These are phyloP conservation scores for Pachyuromys duprasi DNA, from an alignment of 2,797 vertebrate genomes.

Conservation along the genomic window DNA sequence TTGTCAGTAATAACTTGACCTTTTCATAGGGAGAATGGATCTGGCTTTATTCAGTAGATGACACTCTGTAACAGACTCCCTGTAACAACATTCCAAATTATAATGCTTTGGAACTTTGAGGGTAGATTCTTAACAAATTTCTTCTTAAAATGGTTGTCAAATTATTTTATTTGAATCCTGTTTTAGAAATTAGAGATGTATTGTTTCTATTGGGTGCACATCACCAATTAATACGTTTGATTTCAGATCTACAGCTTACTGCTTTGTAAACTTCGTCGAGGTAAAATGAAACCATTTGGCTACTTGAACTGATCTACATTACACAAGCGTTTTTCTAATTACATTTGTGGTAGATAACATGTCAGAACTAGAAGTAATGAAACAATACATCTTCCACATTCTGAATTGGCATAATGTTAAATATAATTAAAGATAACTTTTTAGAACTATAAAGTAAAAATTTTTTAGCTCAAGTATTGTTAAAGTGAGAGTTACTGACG, in stretches of 20 bases:
- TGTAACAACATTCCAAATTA: conserved; percentile 58
- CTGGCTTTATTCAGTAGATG: conserved; percentile 84
- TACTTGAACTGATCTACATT: conserved; percentile 81
- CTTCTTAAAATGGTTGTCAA: conserved; percentile 69
- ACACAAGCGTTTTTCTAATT: conserved; percentile 77
- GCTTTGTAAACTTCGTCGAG: conserved; percentile 82
- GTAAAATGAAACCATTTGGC: conserved; percentile 84
- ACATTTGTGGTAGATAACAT: conserved; percentile 74
- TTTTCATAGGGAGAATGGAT: conserved; percentile 82
- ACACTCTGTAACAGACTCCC: conserved; percentile 74
- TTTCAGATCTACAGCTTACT: conserved; percentile 84
- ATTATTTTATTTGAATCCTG: conserved; percentile 81
- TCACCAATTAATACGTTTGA: conserved; percentile 84
- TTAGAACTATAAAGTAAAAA: conserved; percentile 41
- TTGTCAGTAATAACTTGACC: conserved; percentile 83
- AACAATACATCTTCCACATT: conserved; percentile 74
- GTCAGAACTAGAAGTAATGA: conserved; percentile 75
- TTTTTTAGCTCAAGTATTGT: conserved; percentile 63
- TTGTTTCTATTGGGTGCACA: conserved; percentile 83
- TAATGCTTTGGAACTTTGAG: conserved; percentile 53
- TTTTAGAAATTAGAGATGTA: conserved; percentile 77
- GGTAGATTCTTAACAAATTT: conserved; percentile 43
- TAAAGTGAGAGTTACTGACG: conserved; percentile 54
- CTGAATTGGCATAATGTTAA: conserved; percentile 75
- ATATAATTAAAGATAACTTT: conserved; percentile 3